phyloP scores from a whole-genome alignment of 2,797 vertebrate species.

The Parauchenoglanis ngamensis region DNA sequence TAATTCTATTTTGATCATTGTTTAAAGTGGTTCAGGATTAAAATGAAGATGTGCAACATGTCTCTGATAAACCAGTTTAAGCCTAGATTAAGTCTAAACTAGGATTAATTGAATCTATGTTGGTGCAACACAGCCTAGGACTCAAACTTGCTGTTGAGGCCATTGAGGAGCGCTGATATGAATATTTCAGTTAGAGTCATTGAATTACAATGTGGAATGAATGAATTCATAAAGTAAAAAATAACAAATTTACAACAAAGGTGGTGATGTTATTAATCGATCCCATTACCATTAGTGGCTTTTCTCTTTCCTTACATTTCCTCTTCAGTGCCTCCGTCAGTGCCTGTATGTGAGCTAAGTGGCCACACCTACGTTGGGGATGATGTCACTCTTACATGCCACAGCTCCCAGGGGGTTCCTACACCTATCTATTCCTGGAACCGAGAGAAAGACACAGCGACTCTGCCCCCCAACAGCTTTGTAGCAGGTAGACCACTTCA shows the following conservation, averaged over 20 bases:
- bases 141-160: not conserved
- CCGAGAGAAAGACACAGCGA: constrained; percentile 54
- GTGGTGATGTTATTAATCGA: not conserved
- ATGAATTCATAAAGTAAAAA: not conserved
- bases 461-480: constrained; percentile 62
- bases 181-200: not conserved
- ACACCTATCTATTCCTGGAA: constrained; percentile 70
- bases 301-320: not conserved
- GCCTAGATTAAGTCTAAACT: too few relatives aligned
- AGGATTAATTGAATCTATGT: too few relatives aligned
- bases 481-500: constrained; percentile 63
- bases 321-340: constrained; percentile 69
- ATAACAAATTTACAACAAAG: not conserved
- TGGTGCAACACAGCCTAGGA: not conserved
- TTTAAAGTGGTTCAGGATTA: too few relatives aligned
- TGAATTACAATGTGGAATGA: not conserved
- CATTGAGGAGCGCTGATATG: not conserved
- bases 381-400: constrained; percentile 68
- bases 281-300: not conserved
- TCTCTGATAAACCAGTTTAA: too few relatives aligned
- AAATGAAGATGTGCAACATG: too few relatives aligned
- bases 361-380: constrained; percentile 62
- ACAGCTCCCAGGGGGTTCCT: constrained; percentile 65
- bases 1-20: too few relatives aligned
- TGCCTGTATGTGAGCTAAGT: constrained; percentile 65